Base-by-base conservation (phyloP, 2,797 vertebrate species). In the Intellagama lesueurii region DNA sequence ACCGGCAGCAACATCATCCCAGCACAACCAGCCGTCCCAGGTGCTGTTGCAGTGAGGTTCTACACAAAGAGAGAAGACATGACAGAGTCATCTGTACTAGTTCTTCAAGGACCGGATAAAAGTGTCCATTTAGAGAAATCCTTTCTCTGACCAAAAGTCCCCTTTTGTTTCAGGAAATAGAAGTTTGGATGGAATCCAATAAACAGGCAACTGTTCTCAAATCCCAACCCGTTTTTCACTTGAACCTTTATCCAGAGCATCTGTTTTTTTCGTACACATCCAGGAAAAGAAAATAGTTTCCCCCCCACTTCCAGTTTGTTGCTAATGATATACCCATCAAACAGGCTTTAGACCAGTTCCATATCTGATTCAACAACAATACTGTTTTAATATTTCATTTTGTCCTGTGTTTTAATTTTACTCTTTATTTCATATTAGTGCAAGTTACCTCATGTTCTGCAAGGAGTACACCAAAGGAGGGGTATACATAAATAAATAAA, bases 1-100 rank as follows among this genome's bases (percentile, higher is more conserved):
- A 32, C 98, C 98, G 0, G 98, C 97, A 0, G 95, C 94, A 0
- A 98, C 98, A 87, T 99, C 98, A 0, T 98, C 98, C 99, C 99
- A 99, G 89, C 99, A 99, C 89, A 99, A 91, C 99, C 99, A 99
- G 2, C 99, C 99, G 12, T 99, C 99, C 99, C 99, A 99, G 0
- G 99, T 99, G 49, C 98, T 97, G 93, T 98, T 99, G 95, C 99
- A 99, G 94, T 97, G 93, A n/a, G 96, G 90, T 89, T 97, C 98
- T 97, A 26, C 2, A n/a, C 11, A 88, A 91, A 86, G 0, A 87
- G 40, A 92, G 1, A 88, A 4, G 35, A 5, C 16, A 14, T 5
- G 80, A 81, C 75, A 30, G 91, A 93, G 64, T 22, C 73, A n/a
- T 5, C 73, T 5, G 3, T 7, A 19, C 19, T 44, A 3, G 75